Evolutionary conservation across 2,888 invertebrate genomes (phyloP).

Genomic region (Eupithecia pulchellata): DNA sequence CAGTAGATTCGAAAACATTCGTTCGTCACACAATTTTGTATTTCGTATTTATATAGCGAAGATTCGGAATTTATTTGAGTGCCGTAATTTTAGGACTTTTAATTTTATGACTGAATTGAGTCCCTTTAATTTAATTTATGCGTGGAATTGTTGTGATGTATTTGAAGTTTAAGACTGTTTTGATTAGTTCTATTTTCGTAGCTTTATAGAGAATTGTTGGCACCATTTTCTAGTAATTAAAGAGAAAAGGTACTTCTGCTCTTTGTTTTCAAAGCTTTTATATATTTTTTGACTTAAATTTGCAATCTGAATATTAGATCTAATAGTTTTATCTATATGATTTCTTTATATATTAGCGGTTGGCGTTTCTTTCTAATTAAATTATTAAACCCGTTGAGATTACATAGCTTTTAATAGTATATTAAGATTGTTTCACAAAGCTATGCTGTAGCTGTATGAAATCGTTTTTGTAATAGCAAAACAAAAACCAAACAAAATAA

Average conservation of each 20-base stretch:
- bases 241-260: background rate
- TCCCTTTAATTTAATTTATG: conserved; percentile 60
- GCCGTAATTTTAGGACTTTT: conserved; percentile 64
- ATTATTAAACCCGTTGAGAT: too few species aligned
- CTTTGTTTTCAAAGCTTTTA: background rate
- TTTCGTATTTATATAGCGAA: conserved; percentile 62
- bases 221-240: background rate
- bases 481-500: conserved; percentile 44
- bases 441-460: background rate
- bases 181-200: conserved; percentile 49
- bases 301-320: background rate
- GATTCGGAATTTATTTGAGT: conserved; percentile 64
- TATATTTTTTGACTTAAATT: background rate
- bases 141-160: conserved; percentile 61
- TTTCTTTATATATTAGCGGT: too few species aligned
- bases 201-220: background rate
- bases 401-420: background rate
- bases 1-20: conserved; percentile 69
- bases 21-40: conserved; percentile 61
- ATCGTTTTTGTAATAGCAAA: conserved; percentile 35
- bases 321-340: too few species aligned
- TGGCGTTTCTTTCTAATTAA: too few species aligned
- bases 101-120: conserved; percentile 63
- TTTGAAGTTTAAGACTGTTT: conserved; percentile 64
- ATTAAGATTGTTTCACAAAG: background rate